These are phyloP conservation scores for Herminia tarsipennalis DNA, from an alignment of 2,888 invertebrate genomes.

Conservation along the genomic window DNA sequence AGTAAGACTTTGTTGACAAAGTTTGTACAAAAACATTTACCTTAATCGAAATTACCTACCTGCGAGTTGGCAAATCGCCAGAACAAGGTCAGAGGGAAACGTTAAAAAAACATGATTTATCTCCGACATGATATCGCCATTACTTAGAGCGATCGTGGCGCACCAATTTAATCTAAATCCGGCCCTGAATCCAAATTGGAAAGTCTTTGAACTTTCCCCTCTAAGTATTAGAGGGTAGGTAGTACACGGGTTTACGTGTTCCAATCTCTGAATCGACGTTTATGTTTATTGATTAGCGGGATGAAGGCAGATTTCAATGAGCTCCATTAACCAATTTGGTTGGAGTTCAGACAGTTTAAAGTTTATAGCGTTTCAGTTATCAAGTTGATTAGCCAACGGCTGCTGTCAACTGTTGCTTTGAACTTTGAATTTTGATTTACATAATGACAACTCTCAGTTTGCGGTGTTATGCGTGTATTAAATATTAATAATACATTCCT, in stretches of 20 bases:
- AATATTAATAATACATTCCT: too few species aligned
- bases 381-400: constrained; percentile 60
- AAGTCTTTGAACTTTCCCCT: constrained; percentile 78
- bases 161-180: constrained; percentile 43
- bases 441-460: too few species aligned
- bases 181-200: constrained; percentile 61
- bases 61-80: constrained; percentile 13
- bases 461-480: too few species aligned
- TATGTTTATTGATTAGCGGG: constrained; percentile 80
- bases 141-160: constrained; percentile 16
- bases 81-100: constrained; percentile 11
- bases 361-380: constrained; percentile 65
- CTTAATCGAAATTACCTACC: constrained; percentile 17
- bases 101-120: constrained; percentile 33
- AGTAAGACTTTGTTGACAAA: not conserved
- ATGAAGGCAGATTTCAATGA: constrained; percentile 73
- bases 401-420: constrained; percentile 44
- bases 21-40: constrained; percentile 10
- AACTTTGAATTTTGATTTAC: constrained; percentile 28
- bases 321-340: constrained; percentile 82
- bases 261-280: constrained; percentile 74
- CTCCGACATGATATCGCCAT: constrained; percentile 29
- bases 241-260: constrained; percentile 67
- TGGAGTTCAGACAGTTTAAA: constrained; percentile 67
- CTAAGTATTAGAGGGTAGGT: constrained; percentile 61